These are phyloP conservation scores for Condylura cristata DNA, from an alignment of 2,113 vertebrate genomes.

Conservation along the genomic window DNA sequence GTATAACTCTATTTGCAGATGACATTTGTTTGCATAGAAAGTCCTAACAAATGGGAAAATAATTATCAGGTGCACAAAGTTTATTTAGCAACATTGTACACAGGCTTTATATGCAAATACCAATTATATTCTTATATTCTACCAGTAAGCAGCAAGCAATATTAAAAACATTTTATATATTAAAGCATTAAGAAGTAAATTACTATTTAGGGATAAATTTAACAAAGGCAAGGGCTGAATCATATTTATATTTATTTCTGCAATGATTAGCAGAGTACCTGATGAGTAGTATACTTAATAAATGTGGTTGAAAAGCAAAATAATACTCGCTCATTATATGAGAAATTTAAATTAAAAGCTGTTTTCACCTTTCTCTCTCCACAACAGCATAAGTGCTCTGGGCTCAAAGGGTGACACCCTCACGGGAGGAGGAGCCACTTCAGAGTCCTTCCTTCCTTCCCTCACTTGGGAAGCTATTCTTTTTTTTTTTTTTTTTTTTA, in stretches of 20 bases:
- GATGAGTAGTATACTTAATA: not conserved
- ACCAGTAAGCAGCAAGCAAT: not conserved
- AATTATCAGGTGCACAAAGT: not conserved
- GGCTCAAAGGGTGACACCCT: not conserved
- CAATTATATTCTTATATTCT: not conserved
- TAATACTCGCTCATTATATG: not conserved
- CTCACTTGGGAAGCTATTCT: too few species aligned
- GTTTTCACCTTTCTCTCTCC: not conserved
- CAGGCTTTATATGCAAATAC: not conserved
- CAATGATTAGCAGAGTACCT: not conserved
- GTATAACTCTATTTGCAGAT: not conserved
- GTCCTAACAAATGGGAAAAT: not conserved
- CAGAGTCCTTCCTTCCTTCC: too few species aligned
- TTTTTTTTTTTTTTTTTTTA: too few species aligned
- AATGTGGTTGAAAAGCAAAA: not conserved
- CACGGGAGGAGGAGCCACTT: too few species aligned
- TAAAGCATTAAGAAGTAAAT: not conserved
- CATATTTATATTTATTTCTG: not conserved
- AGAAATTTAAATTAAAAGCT: not conserved
- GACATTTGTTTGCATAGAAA: not conserved
- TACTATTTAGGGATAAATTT: not conserved
- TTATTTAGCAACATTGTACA: not conserved
- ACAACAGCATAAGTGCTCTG: not conserved
- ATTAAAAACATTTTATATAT: not conserved
- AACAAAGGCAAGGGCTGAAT: not conserved